These are phyloP conservation scores for Meandrusa payeni DNA, from an alignment of 2,888 invertebrate genomes.

Conservation along the genomic window DNA sequence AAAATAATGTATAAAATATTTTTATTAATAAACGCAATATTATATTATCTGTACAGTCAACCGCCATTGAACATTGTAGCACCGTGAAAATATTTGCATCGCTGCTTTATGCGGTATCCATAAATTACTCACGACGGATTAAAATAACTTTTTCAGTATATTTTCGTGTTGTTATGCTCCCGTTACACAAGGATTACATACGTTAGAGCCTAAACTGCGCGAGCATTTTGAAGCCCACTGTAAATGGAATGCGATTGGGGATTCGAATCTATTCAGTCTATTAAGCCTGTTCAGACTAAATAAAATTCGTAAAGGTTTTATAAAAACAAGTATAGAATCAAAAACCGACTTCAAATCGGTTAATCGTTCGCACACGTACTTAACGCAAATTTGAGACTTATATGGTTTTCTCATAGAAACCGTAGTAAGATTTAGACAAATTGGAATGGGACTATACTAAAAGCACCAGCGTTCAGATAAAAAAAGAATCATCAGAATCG, in stretches of 20 bases:
- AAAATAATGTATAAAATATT: constrained; percentile 2
- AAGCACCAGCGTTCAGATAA: too few relatives aligned
- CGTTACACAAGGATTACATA: constrained; percentile 55
- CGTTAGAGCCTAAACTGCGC: constrained; percentile 49
- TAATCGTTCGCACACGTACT: too few relatives aligned
- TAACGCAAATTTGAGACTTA: too few relatives aligned
- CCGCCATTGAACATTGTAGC: constrained; percentile 17
- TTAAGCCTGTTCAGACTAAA: too few relatives aligned
- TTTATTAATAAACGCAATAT: constrained; percentile 6
- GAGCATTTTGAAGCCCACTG: constrained; percentile 31
- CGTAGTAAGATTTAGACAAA: too few relatives aligned
- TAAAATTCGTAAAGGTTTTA: too few relatives aligned
- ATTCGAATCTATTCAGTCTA: constrained; percentile 50
- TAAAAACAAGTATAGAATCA: too few relatives aligned
- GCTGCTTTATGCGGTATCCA: constrained; percentile 25
- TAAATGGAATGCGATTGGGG: constrained; percentile 56
- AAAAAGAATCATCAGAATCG: too few relatives aligned
- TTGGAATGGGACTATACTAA: too few relatives aligned
- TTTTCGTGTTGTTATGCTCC: constrained; percentile 33
- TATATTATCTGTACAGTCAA: constrained; percentile 11
- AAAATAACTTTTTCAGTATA: constrained; percentile 43
- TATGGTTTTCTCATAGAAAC: too few relatives aligned
- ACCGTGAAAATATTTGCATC: constrained; percentile 25
- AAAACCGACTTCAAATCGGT: too few relatives aligned
- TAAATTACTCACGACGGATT: constrained; percentile 31